Base-by-base conservation (phyloP, 2,797 vertebrate species). In the Chaetodon trifasciatus region DNA sequence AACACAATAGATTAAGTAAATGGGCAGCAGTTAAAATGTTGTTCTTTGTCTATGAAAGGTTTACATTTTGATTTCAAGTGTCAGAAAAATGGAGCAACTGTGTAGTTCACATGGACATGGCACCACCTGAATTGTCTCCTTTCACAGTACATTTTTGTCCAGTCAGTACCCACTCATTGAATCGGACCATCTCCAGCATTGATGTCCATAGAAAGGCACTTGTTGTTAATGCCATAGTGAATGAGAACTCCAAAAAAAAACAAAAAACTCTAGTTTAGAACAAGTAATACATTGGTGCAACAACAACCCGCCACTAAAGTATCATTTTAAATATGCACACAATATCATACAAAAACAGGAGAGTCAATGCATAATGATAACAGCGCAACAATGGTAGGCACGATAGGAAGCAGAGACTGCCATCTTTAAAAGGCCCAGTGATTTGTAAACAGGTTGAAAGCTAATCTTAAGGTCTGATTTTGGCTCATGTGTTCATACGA, bases 231-330 rank as follows among this genome's bases (percentile, higher is more conserved):
- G 39, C 7, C 9, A 69, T 57, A 70, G 57, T 35, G 10, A 46
- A 44, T 8, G 15, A 68, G 13, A 39, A 63, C 21, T 10, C 60
- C 6, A 46, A 68, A 57, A 32, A 32, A 32, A 32, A 13, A 5
- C 1, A 64, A 70, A 13, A 4, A 57, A 68, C 77, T 83, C 87
- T 68, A 62, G 85, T 78, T 89, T 62, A 46, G 10, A 79, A 75
- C 2, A 74, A 49, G 32, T 35, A 9, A 64, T 17, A 68, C 47
- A 49, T 68, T 47, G 58, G 81, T 89, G 81, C 66, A 90, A 86
- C 73, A 80, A 81, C 57, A 85, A 83, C 83, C 92, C 89, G 82
- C 81, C 85, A 91, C 61, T 3, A 78, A 75, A 52, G 32, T 37
- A 63, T 76, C 3, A 61, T 66, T 83, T 84, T 62, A 88, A 91